Evolutionary conservation across 2,113 vertebrate species (phyloP).

Genomic region (Eurypyga helias): DNA sequence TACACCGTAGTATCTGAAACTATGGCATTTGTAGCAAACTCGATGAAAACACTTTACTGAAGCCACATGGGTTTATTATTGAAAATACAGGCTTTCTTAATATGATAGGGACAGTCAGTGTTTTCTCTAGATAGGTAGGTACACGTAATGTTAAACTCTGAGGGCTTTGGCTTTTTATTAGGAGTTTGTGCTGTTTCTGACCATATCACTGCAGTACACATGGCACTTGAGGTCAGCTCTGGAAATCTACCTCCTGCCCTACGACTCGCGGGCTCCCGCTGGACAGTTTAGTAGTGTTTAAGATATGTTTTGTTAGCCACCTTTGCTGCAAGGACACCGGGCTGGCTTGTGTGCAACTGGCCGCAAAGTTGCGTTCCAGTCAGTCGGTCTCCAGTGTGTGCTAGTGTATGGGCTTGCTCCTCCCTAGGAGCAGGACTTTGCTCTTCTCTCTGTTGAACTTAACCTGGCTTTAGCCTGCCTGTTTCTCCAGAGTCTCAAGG

Average conservation of each 20-base stretch:
- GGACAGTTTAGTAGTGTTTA: neutral
- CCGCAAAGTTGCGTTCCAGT: neutral
- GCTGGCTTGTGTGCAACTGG: neutral
- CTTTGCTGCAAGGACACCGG: neutral
- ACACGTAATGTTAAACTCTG: neutral
- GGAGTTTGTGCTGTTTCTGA: neutral
- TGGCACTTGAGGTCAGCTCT: neutral
- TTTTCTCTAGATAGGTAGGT: neutral
- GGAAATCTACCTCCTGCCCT: neutral
- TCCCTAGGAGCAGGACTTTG: neutral
- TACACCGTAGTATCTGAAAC: neutral
- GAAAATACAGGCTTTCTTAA: neutral
- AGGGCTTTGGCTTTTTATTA: neutral
- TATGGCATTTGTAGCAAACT: neutral
- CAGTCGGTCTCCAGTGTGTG: rapidly evolving
- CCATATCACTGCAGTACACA: neutral
- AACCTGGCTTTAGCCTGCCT: neutral
- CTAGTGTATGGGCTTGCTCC: neutral
- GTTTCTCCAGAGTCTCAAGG: neutral
- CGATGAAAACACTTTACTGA: neutral
- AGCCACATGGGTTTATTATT: neutral
- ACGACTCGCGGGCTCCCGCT: neutral
- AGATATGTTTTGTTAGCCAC: neutral
- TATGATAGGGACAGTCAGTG: neutral
- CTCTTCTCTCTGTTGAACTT: neutral